Percentiles rank a stretch among this genome's conserved stretches.
These are phyloP conservation scores for Drosophila ananassae DNA, from an alignment of 1,140 invertebrate species.

Conservation along the genomic window DNA sequence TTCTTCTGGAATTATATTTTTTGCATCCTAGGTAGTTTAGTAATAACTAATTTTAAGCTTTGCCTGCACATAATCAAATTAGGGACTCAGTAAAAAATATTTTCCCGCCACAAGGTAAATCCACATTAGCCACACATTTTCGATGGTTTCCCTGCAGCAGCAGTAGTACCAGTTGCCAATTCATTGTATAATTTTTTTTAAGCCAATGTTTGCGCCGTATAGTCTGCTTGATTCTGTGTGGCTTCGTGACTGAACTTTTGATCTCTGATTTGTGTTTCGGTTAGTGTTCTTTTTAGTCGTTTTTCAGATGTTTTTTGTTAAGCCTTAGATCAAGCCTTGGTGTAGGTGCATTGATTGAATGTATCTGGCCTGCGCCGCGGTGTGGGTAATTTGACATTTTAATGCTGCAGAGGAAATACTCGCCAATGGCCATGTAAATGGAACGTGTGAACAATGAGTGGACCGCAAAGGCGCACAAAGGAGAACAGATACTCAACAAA, in stretches of 20 bases:
- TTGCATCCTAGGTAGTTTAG: too few relatives aligned
- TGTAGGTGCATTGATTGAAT: conserved; percentile 77
- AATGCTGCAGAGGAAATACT: conserved; percentile 71
- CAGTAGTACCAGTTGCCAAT: conserved; percentile 34
- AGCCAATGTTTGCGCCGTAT: conserved; percentile 43
- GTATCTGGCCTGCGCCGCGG: conserved; percentile 28
- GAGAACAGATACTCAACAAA: conserved; percentile 21
- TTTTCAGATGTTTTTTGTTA: conserved; percentile 1
- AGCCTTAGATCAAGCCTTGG: conserved; percentile 28
- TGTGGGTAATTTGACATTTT: conserved; percentile 71
- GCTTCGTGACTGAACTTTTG: conserved; percentile 77
- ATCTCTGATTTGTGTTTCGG: conserved; percentile 54
- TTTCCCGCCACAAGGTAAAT: conserved; percentile 33
- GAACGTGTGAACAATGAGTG: conserved; percentile 76
- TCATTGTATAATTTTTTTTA: conserved; percentile 30
- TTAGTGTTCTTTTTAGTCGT: conserved; percentile 27
- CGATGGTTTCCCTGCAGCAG: conserved; percentile 24
- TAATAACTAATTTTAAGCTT: background rate
- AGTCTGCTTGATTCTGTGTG: conserved; percentile 67
- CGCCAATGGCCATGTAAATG: conserved; percentile 73
- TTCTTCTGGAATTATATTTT: background rate
- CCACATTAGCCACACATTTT: conserved; percentile 49
- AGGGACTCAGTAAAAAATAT: conserved; percentile 8
- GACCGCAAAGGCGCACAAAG: conserved; percentile 26
- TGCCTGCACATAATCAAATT: conserved; percentile 25